Evolutionary conservation across 2,888 invertebrate species (phyloP).

Genomic region (Stenotaenia linearis): DNA sequence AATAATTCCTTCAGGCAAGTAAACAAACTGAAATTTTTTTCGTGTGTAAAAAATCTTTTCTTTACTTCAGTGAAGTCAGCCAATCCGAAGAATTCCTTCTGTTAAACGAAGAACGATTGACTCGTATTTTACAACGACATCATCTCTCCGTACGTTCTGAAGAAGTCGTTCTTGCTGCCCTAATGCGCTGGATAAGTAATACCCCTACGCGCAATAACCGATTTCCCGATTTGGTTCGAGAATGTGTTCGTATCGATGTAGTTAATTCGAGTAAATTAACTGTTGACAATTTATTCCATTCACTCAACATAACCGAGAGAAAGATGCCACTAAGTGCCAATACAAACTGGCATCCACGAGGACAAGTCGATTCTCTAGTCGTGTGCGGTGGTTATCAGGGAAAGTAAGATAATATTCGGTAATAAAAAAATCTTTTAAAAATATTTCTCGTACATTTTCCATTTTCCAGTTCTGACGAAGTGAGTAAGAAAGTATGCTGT

Average conservation of each 20-base stretch:
- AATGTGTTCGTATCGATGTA: constrained; percentile 28
- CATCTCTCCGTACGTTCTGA: constrained; percentile 6
- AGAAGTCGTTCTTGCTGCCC: constrained; percentile 6
- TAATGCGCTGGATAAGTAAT: constrained; percentile 17
- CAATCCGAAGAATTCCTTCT: constrained; percentile 27
- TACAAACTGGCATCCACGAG: constrained; percentile 13
- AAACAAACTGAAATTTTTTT: too few relatives aligned
- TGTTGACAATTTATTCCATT: background rate
- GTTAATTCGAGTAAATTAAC: background rate
- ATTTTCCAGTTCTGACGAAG: constrained; percentile 24
- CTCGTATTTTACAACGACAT: constrained; percentile 29
- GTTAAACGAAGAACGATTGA: constrained; percentile 4
- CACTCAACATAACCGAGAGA: background rate
- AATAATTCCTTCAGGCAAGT: constrained; percentile 12
- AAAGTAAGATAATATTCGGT: constrained; percentile 8
- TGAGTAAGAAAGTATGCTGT: constrained; percentile 29
- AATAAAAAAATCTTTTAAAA: background rate
- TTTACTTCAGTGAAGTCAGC: constrained; percentile 26
- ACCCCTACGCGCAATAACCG: background rate
- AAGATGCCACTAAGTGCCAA: background rate
- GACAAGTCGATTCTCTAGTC: constrained; percentile 27
- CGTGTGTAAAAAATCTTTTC: too few relatives aligned
- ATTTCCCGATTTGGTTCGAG: background rate
- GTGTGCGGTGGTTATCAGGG: constrained; percentile 31
- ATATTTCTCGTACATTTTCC: background rate